Base-by-base conservation (phyloP, 2,888 invertebrate genomes). In the Endomychus coccineus region DNA sequence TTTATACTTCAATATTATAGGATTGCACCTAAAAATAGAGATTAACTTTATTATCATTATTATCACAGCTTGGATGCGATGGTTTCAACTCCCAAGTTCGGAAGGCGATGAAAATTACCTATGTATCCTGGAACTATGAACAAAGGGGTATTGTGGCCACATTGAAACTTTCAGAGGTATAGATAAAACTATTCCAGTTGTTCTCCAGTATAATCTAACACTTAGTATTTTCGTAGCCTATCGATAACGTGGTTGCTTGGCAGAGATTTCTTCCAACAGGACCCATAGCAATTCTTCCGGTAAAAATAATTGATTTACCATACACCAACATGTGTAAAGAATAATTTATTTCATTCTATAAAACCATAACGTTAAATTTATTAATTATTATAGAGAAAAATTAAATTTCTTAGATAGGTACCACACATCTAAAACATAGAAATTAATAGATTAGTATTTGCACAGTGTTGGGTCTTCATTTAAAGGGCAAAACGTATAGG, bases 71-170 rank as follows among this genome's bases (percentile, higher is more conserved):
- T 37, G 97, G 96, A 12, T 95, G 96, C 9, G 97, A 98, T 71
- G 97, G 97, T 1, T 80, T 78, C 0, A 87, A 87, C 57, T 97
- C 97, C 0, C 71, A 80, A 36, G 89, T 97, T 2, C 75, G 97
- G 6, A 70, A 79, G 44, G 72, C 82, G 14, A 88, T 92, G 83
- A 78, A 78, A 11, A 79, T 85, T 9, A 80, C 86, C 52, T 86
- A 88, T 48, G 58, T 91, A 1, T 72, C 78, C 1, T 83, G 89
- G 77, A 78, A 80, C 51, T 97, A 98, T 59, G 75, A 89, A 31
- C 90, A 95, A 61, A 81, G 80, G 73, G 96, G 86, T 4, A 74
- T 98, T 13, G 96, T 98, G 1, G 95, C 95, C 1, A 95, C 94
- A 0, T 66, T 97, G 17, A 69, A 83, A 51, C 66, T 96, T 37